Evolutionary conservation across 2,113 vertebrate genomes (phyloP).

Genomic region (Scalopus aquaticus): DNA sequence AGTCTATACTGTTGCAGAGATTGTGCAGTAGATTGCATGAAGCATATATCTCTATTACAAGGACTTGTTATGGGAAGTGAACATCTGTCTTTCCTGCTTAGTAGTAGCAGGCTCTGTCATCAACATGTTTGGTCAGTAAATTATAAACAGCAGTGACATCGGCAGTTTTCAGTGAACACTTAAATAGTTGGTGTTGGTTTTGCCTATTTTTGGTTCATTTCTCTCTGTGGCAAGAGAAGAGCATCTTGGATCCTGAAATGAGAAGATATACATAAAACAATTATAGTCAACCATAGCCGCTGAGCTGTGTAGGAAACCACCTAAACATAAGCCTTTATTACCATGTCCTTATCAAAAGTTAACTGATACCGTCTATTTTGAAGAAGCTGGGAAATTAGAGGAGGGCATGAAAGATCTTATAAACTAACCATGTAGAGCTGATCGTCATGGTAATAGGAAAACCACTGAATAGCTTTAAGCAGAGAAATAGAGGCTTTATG

Average conservation of each 20-base stretch:
- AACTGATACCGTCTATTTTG: background rate
- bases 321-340: background rate
- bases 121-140: background rate
- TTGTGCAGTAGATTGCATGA: background rate
- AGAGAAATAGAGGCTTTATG: background rate
- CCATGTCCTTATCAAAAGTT: background rate
- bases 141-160: background rate
- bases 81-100: background rate
- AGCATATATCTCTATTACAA: background rate
- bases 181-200: background rate
- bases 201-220: background rate
- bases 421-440: background rate
- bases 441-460: background rate
- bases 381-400: background rate
- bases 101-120: background rate
- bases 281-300: background rate
- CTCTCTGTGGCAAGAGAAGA: background rate
- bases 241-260: background rate
- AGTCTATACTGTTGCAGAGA: background rate
- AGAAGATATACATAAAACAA: background rate
- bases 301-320: background rate
- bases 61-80: background rate
- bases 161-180: background rate
- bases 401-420: background rate
- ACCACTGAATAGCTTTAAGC: background rate